Conservation (phyloP, 2,797 vertebrate genomes). For the Simalia tracyae region DNA sequence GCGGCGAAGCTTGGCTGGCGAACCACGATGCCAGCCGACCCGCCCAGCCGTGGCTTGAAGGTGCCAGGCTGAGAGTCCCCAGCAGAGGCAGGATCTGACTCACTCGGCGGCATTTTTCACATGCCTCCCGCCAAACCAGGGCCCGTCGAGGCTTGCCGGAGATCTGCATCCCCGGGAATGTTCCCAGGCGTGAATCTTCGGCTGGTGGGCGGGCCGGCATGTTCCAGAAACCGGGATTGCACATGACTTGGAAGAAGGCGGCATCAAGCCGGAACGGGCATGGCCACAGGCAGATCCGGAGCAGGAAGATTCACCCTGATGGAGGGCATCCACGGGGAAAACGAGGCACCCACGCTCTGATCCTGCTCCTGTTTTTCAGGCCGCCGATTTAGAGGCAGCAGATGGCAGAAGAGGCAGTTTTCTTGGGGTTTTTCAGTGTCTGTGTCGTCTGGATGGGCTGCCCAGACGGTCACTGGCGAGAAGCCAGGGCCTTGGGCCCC, state of each 20-base stretch:
- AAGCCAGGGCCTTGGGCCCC: not conserved
- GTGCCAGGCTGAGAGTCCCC: not conserved
- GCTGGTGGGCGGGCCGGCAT: not conserved
- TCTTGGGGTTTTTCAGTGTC: not conserved
- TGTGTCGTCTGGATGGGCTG: not conserved
- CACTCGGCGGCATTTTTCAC: not conserved
- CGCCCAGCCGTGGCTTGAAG: not conserved
- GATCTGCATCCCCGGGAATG: not conserved
- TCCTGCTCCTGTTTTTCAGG: slow-evolving; percentile 12
- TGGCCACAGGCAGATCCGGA: not conserved
- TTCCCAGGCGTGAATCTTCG: not conserved
- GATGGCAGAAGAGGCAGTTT: slow-evolving; percentile 50
- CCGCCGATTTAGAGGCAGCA: slow-evolving; percentile 60
- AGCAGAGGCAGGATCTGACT: not conserved
- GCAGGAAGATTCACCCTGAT: not conserved
- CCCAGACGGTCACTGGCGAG: not conserved
- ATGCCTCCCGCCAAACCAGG: not conserved
- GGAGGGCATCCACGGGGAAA: not conserved
- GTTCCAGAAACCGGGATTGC: not conserved
- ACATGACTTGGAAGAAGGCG: too few species aligned
- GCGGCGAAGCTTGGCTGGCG: not conserved
- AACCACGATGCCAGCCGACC: not conserved
- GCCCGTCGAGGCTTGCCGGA: not conserved
- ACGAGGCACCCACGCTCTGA: not conserved
- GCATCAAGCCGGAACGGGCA: not conserved